A percentile compares a stretch with the other conserved stretches of the same genome.
Evolutionary conservation across 1,140 invertebrate genomes (phyloP).

Genomic region (Manduca sexta): DNA sequence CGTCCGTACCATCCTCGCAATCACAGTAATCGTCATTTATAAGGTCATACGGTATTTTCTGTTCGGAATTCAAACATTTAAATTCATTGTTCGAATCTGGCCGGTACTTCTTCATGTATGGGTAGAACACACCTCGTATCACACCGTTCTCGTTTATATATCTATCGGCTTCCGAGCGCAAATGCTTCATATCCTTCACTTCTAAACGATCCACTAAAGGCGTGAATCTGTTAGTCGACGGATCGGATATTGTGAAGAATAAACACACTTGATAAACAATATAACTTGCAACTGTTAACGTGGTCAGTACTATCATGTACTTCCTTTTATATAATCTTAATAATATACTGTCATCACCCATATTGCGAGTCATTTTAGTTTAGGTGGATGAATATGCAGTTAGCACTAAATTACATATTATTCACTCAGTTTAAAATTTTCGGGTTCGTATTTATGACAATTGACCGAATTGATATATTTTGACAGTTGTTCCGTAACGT

Average conservation of each 20-base stretch:
- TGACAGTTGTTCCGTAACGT: too few species aligned
- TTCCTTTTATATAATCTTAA: conserved; percentile 49
- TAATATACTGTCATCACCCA: too few species aligned
- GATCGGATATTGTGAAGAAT: conserved; percentile 49
- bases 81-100: conserved; percentile 47
- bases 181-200: conserved; percentile 29
- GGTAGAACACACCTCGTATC: conserved; percentile 48
- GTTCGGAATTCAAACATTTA: conserved; percentile 43
- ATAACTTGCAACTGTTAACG: conserved; percentile 43
- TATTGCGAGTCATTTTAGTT: too few species aligned
- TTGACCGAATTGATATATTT: too few species aligned
- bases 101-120: conserved; percentile 41
- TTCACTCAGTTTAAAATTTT: too few species aligned
- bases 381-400: too few species aligned
- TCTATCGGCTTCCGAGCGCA: conserved; percentile 48
- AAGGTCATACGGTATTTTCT: conserved; percentile 68
- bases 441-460: too few species aligned
- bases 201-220: conserved; percentile 34
- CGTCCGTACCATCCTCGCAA: conserved; percentile 91
- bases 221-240: conserved; percentile 24
- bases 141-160: conserved; percentile 54
- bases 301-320: conserved; percentile 46
- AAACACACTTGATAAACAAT: conserved; percentile 62
- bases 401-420: too few species aligned
- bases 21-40: conserved; percentile 98